Evolutionary conservation across 2,888 invertebrate genomes (phyloP), one percentile per base, ranked within the genome.

Genomic region (Rhorus exstirpatorius): DNA sequence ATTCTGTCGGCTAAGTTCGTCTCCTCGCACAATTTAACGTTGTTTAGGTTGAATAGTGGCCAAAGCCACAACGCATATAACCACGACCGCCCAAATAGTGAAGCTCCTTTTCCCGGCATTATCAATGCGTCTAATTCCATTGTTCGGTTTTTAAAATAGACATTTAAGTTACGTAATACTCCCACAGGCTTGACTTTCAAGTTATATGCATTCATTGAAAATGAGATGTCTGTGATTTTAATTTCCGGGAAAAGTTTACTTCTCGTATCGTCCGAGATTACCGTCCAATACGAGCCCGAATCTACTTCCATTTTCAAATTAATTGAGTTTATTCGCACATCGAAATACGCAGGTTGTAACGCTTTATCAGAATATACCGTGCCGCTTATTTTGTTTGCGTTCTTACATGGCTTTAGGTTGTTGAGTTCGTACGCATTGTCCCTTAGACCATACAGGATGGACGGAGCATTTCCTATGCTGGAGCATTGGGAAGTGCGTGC

Each of bases 41-140:
- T 61, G 41, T 61, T 61, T 19, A 61, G 3, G 14, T 61, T 10
- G 14, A 61, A 24, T 24, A 55, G 8, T 10, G 61, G 61, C 61
- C 61, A 61, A 35, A 61, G 38, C 19, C 61, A 17, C 6, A 61
- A 61, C 17, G 61, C 61, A 41, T 61, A 3, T 61, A 61, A 14
- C 61, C 61, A 61, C 3, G 38, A 41, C 41, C 61, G 4, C 0
- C 61, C 61, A 19, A 61, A 41, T 41, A 61, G 19, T 12, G 41
- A 14, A 7, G 61, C 41, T 10, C 61, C 61, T 41, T 61, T 41
- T 8, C 61, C 61, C 19, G 38, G 38, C 38, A 61, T 61, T 41
- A 41, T 19, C 12, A 38, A 10, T 31, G 41, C 41, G 12, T 38
- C 38, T 41, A 61, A 41, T 41, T 38, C 14, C 12, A 41, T 41